Base-by-base conservation (phyloP, 2,113 vertebrate species). In the Kryptolebias marmoratus region DNA sequence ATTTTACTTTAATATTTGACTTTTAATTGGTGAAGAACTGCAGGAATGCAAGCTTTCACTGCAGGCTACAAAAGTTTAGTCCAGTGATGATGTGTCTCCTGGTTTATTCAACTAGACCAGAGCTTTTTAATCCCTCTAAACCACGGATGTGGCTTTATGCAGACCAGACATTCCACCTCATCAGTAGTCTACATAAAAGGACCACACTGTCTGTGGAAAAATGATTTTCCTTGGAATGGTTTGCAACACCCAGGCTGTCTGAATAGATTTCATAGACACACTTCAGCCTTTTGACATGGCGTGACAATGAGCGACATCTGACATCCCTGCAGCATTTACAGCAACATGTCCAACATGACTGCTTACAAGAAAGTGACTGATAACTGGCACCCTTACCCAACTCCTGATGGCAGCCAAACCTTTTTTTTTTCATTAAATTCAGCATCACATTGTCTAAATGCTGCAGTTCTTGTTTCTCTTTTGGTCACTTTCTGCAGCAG, bases 181-280 rank as follows among this genome's bases (percentile, higher is more conserved):
- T 42, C 8, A 59, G 31, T 39, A 16, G 56, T n/a, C 18, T 42
- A 12, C 57, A 61, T 5, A n/a, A 27, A 36, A 30, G 76, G 83
- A 91, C 76, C 77, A 45, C 73, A 32, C 31, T 58, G 66, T 76
- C 71, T 73, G 57, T 64, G 5, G 47, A 74, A 72, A 72, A 64
- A 74, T 78, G 77, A 88, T 89, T 79, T 84, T 75, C 87, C 62
- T 69, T 77, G 85, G 87, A 89, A 87, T 58, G 81, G 80, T 91
- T 86, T 72, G 80, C 67, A 81, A 87, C 83, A 87, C 82, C 72
- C 61, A 64, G 83, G 77, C 91, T 93, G 90, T 91, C 90, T 60
- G 66, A 88, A 88, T 71, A 68, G 69, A 89, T 93, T 88, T 84
- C 72, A 80, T 32, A 14, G 53, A 75, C 79, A 79, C 75, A 44